Evolutionary conservation across 2,888 invertebrate species (phyloP), one percentile per base, ranked within the genome.

Genomic region (Standfussiana lucernea): DNA sequence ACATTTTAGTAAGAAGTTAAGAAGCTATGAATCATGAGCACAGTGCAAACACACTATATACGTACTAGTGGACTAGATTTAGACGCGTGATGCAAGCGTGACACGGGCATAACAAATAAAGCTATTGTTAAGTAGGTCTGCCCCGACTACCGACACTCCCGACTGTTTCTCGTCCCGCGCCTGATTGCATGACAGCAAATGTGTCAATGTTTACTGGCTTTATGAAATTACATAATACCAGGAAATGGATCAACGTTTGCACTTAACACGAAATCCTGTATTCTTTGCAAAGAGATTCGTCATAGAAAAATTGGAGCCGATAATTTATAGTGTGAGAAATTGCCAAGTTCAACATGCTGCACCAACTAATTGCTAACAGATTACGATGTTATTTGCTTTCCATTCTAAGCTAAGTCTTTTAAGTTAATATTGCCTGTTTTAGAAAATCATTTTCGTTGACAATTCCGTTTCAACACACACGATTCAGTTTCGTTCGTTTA

Each of bases 71-170:
- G 32, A 40, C n/a, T 24, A 61, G 40, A 61, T 79, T 28, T 24
- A 69, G 59, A 35, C 47, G 59, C 50, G 50, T 79, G 79, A 77
- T 47, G 18, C 40, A 35, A 61, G 50, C 79, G 77, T 61, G 77
- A 50, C 59, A 40, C 40, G 35, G 37, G 35, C 59, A 59, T 47
- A 59, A 79, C 69, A 79, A 59, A 79, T 59, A 59, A n/a, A 79
- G 79, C 24, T 77, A 77, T 76, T 56, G 78, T 66, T n/a, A 47
- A 68, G 59, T 77, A 40, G 47, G 32, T 40, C n/a, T 35, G 21
- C 32, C 59, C 10, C 32, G 59, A 53, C n/a, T 59, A 0, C 18
- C 21, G 59, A 53, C n/a, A n/a, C 53, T 45, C 11, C 40, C 59
- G 32, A 32, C n/a, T 35, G 56, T 47, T 8, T 28, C 45, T 32